Evolutionary conservation across 2,113 vertebrate genomes (phyloP).

Genomic region (Polypterus senegalus): DNA sequence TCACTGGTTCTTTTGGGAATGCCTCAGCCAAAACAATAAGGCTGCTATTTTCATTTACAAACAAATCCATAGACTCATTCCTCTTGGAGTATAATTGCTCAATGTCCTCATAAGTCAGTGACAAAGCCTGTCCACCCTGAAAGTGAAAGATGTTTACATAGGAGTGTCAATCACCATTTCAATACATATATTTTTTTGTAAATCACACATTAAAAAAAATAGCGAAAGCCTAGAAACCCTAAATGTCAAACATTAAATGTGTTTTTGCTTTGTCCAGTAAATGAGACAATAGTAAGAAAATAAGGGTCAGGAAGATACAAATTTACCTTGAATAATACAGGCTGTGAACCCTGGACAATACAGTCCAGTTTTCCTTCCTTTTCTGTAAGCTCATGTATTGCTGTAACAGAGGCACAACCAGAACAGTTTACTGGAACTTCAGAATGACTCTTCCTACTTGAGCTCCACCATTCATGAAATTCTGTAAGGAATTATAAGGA

Average conservation of each 20-base stretch:
- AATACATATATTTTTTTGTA: no score
- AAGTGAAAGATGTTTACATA: background rate
- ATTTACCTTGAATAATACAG: slow-evolving; percentile 47
- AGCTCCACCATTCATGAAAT: slow-evolving; percentile 52
- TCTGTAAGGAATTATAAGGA: slow-evolving; percentile 22
- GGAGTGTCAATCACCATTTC: background rate
- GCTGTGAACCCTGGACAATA: slow-evolving; percentile 38
- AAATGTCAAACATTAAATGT: no score
- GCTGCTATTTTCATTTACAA: slow-evolving; percentile 31
- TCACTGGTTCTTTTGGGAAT: slow-evolving; percentile 44
- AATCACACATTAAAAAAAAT: no score
- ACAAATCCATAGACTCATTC: slow-evolving; percentile 38
- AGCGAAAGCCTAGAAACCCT: no score
- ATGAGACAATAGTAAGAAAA: no score
- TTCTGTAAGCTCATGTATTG: slow-evolving; percentile 37
- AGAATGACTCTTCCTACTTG: slow-evolving; percentile 18
- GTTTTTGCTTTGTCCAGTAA: no score
- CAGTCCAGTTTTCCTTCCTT: slow-evolving; percentile 29
- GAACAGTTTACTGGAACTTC: slow-evolving; percentile 46
- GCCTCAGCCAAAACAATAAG: slow-evolving; percentile 17
- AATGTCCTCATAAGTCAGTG: slow-evolving; percentile 43
- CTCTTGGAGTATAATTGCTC: slow-evolving; percentile 44
- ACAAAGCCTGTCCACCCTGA: slow-evolving; percentile 45
- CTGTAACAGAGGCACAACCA: slow-evolving; percentile 43
- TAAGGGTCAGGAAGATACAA: no score